Percentiles rank a stretch among this genome's conserved stretches.
Conservation (phyloP, 2,797 vertebrate genomes). For the Valencia hispanica region DNA sequence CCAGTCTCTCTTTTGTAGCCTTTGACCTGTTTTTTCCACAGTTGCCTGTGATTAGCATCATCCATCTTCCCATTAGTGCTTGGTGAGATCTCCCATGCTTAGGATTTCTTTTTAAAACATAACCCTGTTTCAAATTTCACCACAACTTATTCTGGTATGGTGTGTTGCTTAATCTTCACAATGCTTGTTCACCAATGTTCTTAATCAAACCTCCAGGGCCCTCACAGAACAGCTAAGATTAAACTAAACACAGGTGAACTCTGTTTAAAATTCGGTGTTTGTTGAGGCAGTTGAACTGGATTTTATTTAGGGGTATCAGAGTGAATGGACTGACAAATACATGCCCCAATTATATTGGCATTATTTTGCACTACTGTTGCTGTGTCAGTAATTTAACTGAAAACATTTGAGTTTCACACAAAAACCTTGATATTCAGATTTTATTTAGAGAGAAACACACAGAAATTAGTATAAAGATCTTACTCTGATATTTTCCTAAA, state of each 20-base stretch:
- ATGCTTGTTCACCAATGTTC: neutral
- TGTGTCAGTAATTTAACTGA: neutral
- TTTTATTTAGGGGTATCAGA: too few relatives aligned
- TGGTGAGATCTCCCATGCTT: neutral
- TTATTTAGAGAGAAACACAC: slow-evolving; percentile 5
- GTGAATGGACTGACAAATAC: neutral
- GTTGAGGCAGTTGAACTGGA: too few relatives aligned
- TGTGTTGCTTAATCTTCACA: neutral
- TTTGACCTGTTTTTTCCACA: neutral
- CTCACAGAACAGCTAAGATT: neutral
- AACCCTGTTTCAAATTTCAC: neutral
- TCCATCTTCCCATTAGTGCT: neutral
- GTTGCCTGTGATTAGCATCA: neutral
- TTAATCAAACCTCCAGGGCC: neutral
- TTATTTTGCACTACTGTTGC: neutral
- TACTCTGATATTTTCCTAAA: neutral
- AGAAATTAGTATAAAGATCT: neutral
- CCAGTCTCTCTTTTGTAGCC: neutral
- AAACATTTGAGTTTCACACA: neutral
- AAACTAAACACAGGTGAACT: too few relatives aligned
- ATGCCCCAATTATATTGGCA: neutral
- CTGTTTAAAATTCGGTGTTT: too few relatives aligned
- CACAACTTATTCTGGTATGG: neutral
- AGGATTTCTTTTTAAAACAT: neutral
- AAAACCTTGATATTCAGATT: neutral